These are phyloP conservation scores for Potamilus streckersoni DNA, from an alignment of 1,140 invertebrate genomes.

Conservation along the genomic window DNA sequence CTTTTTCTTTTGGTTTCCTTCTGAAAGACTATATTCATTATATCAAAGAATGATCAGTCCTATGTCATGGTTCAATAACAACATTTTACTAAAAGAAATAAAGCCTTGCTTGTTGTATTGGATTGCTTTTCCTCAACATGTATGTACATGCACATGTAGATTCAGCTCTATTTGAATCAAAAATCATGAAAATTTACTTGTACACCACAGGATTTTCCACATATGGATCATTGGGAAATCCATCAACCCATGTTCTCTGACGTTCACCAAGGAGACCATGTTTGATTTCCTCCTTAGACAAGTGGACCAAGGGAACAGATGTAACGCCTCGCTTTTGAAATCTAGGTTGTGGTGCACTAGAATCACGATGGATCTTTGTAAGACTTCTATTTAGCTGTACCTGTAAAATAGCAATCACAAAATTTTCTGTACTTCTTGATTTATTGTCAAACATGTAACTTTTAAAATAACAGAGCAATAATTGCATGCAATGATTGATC, in stretches of 20 bases:
- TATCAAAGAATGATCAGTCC: no score
- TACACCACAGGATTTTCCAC: conserved; percentile 63
- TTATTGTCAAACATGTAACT: neutral
- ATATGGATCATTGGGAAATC: conserved; percentile 63
- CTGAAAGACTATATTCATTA: no score
- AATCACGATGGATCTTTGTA: conserved; percentile 35
- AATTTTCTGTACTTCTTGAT: neutral
- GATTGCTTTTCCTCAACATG: no score
- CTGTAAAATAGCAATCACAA: conserved; percentile 26
- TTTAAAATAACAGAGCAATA: neutral
- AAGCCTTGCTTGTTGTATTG: no score
- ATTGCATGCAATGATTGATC: no score
- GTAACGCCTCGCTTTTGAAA: conserved; percentile 28
- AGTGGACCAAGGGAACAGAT: conserved; percentile 38
- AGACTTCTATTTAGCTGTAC: conserved; percentile 58
- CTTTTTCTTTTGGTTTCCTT: no score
- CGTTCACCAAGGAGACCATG: conserved; percentile 54
- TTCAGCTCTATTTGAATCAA: no score
- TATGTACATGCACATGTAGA: no score
- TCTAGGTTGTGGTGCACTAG: conserved; percentile 10
- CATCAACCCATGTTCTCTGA: conserved; percentile 60
- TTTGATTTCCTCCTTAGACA: conserved; percentile 45
- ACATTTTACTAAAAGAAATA: no score
- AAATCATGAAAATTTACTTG: conserved; percentile 47
- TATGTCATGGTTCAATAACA: no score